Evolutionary conservation across 2,888 invertebrate species (phyloP).

Genomic region (Scaeva pyrastri): DNA sequence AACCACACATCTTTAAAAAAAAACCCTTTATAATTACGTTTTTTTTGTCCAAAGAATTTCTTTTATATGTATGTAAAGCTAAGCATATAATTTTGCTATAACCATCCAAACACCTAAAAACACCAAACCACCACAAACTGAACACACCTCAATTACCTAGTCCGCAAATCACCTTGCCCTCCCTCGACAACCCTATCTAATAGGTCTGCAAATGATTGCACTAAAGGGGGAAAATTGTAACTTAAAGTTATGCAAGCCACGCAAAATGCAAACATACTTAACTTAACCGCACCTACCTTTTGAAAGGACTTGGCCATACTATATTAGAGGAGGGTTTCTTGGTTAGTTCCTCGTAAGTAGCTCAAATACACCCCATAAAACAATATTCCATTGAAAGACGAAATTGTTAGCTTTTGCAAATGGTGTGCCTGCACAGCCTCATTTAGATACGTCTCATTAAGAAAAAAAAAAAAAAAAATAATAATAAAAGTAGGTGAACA

Average conservation of each 20-base stretch:
- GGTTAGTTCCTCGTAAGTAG: conserved; percentile 17
- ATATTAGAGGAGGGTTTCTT: neutral
- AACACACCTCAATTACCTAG: conserved; percentile 21
- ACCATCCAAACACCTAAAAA: neutral
- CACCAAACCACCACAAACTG: neutral
- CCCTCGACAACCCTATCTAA: neutral
- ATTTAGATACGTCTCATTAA: conserved; percentile 13
- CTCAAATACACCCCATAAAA: conserved; percentile 17
- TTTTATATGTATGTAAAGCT: neutral
- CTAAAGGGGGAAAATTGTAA: neutral
- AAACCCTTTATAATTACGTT: too few relatives aligned
- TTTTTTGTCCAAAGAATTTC: neutral
- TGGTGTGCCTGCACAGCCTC: neutral
- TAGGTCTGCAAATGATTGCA: neutral
- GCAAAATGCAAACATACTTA: conserved; percentile 19
- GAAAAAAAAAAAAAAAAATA: too few relatives aligned
- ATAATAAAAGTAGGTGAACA: neutral
- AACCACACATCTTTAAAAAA: too few relatives aligned
- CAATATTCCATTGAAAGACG: conserved; percentile 1
- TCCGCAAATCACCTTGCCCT: neutral
- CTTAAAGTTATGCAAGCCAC: neutral
- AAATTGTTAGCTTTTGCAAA: conserved; percentile 13
- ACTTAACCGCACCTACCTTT: conserved; percentile 27
- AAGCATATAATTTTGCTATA: neutral
- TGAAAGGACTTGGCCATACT: conserved; percentile 13